Evolutionary conservation across 2,113 vertebrate genomes (phyloP).

Genomic region (Microtus ochrogaster): DNA sequence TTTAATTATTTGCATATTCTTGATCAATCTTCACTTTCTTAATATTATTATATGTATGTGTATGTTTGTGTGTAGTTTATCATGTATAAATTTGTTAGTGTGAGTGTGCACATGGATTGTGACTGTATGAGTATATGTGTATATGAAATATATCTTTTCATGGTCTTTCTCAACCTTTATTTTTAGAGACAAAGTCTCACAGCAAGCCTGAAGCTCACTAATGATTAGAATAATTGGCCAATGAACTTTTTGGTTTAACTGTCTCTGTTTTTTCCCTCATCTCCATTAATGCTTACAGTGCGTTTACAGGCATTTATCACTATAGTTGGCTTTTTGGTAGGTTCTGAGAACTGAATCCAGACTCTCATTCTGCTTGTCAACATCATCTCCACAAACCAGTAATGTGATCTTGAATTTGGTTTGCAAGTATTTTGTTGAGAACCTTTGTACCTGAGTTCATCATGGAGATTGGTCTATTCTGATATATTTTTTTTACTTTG

Average conservation of each 20-base stretch:
- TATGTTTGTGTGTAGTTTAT: not conserved
- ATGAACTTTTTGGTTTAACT: not conserved
- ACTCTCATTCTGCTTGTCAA: not conserved
- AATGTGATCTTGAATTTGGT: not conserved
- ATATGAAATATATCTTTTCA: not conserved
- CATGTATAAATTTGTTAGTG: not conserved
- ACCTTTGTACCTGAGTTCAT: not conserved
- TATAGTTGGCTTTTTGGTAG: not conserved
- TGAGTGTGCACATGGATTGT: not conserved
- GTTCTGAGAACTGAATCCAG: not conserved
- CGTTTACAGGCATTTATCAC: accelerated
- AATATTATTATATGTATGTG: not conserved
- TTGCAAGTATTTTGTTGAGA: not conserved
- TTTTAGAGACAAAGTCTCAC: not conserved
- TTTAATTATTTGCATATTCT: not conserved
- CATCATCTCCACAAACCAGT: not conserved
- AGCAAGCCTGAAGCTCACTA: not conserved
- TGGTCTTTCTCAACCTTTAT: not conserved
- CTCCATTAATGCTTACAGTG: not conserved
- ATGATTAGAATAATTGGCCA: not conserved
- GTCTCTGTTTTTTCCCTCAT: not conserved
- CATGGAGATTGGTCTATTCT: not conserved
- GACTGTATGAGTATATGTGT: not conserved
- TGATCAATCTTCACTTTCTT: not conserved
- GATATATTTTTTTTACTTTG: not conserved